Evolutionary conservation across 2,797 vertebrate species (phyloP).

Genomic region (Serranus cabrilla): DNA sequence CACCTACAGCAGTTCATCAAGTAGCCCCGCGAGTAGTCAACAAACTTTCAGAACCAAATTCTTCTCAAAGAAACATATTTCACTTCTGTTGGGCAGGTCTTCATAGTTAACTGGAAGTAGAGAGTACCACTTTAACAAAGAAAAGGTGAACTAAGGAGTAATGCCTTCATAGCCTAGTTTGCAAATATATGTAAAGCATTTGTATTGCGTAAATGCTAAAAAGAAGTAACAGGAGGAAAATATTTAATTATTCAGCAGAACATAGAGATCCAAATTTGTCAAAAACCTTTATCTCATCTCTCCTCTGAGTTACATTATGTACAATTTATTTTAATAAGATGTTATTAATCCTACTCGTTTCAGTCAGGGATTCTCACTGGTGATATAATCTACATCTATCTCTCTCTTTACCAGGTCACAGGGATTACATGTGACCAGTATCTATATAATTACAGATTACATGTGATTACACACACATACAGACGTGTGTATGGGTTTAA

Average conservation of each 20-base stretch:
- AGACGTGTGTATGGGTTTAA: slow-evolving; percentile 46
- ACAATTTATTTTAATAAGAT: slow-evolving; percentile 1
- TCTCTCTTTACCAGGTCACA: slow-evolving; percentile 53
- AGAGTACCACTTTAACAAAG: background rate
- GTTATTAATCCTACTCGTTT: slow-evolving; percentile 21
- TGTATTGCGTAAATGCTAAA: background rate
- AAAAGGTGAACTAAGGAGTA: background rate
- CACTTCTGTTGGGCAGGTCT: background rate
- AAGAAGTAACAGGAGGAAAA: background rate
- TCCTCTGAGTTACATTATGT: slow-evolving; percentile 2
- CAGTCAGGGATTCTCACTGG: slow-evolving; percentile 8
- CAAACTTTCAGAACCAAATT: background rate
- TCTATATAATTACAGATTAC: slow-evolving; percentile 76
- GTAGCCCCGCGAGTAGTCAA: background rate
- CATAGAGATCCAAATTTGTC: background rate
- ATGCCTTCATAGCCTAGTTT: background rate
- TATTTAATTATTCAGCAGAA: slow-evolving; percentile 11
- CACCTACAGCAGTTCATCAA: background rate
- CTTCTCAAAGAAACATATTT: background rate
- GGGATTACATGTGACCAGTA: slow-evolving; percentile 60
- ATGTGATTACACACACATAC: slow-evolving; percentile 64
- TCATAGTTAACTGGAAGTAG: background rate
- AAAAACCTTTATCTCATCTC: background rate
- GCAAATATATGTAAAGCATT: slow-evolving; percentile 11
- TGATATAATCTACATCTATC: slow-evolving; percentile 25